These are phyloP conservation scores for Sesamia inferens DNA, from an alignment of 2,888 invertebrate genomes.

Conservation along the genomic window DNA sequence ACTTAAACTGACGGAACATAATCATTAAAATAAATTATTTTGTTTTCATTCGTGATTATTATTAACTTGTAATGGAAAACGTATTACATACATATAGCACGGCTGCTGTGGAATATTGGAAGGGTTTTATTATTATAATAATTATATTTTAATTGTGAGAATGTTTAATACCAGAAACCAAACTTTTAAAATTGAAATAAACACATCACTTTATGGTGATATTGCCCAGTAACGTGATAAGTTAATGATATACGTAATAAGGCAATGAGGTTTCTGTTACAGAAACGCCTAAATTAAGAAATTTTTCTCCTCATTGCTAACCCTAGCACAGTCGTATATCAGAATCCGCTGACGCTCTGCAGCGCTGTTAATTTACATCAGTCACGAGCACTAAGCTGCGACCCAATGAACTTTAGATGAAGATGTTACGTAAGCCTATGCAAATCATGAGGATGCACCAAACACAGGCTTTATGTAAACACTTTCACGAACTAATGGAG, in stretches of 20 bases:
- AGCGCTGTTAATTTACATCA: conserved; percentile 70
- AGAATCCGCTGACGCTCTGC: conserved; percentile 51
- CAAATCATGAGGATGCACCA: conserved; percentile 82
- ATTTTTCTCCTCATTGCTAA: conserved; percentile 19
- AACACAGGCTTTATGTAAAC: conserved; percentile 79
- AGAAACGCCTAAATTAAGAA: background rate
- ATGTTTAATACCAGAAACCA: too few relatives aligned
- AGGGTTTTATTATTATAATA: too few relatives aligned
- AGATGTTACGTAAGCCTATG: conserved; percentile 82
- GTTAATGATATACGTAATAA: too few relatives aligned
- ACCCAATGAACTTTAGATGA: conserved; percentile 83
- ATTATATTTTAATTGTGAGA: too few relatives aligned
- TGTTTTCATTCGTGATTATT: background rate
- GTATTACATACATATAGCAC: too few relatives aligned
- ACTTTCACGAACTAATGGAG: conserved; percentile 81
- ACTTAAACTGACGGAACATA: background rate
- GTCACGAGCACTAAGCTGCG: conserved; percentile 70
- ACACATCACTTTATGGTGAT: too few relatives aligned
- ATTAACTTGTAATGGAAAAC: too few relatives aligned
- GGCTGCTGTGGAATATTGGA: too few relatives aligned
- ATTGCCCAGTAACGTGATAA: too few relatives aligned
- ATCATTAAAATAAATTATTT: background rate
- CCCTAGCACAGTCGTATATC: conserved; percentile 48
- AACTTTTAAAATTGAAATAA: too few relatives aligned
- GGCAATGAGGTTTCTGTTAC: too few relatives aligned